Conservation (phyloP, 1,140 invertebrate species). For the Patella vulgata region DNA sequence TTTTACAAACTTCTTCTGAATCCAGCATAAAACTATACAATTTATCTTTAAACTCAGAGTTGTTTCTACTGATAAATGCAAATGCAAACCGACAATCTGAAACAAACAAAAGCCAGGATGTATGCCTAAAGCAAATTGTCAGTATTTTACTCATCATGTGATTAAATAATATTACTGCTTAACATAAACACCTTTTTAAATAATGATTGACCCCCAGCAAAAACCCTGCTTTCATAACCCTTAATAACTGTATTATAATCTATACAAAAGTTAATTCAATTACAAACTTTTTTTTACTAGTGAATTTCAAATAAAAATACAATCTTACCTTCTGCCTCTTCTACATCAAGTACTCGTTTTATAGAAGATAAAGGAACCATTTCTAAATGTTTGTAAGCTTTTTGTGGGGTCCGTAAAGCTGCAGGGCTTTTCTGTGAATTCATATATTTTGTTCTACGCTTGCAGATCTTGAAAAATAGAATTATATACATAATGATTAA, state of each 20-base stretch:
- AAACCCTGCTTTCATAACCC: no score
- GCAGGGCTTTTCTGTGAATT: constrained; percentile 54
- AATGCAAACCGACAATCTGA: constrained; percentile 88
- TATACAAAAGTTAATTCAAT: no score
- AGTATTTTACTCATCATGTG: no score
- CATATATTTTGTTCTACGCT: constrained; percentile 76
- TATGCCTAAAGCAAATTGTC: no score
- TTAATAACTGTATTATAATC: no score
- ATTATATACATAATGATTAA: not conserved
- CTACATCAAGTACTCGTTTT: constrained; percentile 89
- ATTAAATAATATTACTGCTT: no score
- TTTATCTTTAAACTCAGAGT: constrained; percentile 86
- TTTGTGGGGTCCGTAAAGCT: constrained; percentile 72
- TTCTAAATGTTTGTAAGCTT: constrained; percentile 91
- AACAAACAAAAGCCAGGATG: constrained; percentile 61
- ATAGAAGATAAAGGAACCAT: constrained; percentile 87
- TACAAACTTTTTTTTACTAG: no score
- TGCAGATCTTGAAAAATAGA: constrained; percentile 71
- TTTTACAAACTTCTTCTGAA: constrained; percentile 80
- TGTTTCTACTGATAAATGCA: constrained; percentile 76
- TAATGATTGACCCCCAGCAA: no score
- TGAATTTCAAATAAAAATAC: no score
- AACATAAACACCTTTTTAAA: not conserved
- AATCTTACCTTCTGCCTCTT: constrained; percentile 78
- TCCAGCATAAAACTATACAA: constrained; percentile 85